Evolutionary conservation across 1,140 invertebrate genomes (phyloP), one percentile per base, ranked within the genome.

Genomic region (silkworm (Bombyx mori)): DNA sequence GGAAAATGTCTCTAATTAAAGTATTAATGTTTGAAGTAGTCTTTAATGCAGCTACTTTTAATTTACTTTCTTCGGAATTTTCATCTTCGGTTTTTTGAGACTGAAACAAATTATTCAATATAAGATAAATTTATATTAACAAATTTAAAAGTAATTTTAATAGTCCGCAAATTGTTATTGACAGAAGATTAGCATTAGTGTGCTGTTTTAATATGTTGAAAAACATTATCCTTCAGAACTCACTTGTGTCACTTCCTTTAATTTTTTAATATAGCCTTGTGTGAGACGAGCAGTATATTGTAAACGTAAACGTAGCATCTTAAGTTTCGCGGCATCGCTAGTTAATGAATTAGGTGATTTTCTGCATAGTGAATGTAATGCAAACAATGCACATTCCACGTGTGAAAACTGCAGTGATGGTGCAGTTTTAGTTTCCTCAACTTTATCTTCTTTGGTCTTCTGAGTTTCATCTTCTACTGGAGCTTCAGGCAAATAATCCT

Each of bases 1-100:
- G 96, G 83, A 99, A 98, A 56, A 99, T 88, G 88, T 99, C 98
- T 79, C 97, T 95, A 54, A 99, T 98, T 12, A 99, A 89, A 0
- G 92, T 92, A 75, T 97, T 98, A 52, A 99, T 98, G 79, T 99
- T 99, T 51, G 94, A 94, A 42, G 95, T 97, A 8, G 95, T 96
- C 79, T 96, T 97, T 6, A 97, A 83, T 10, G 96, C 96, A 44
- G 94, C 92, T 55, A 96, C 89, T 87, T 96, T 95, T 1, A 96
- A 89, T 83, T 96, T 95, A 84, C 96, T 94, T 88, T 97, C 94
- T 62, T 95, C 92, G 10, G 92, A 89, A 79, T 94, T 93, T 1
- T 92, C 80, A 76, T 95, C 92, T 60, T 93, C 92, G 54, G 90
- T 90, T 55, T 91, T 90, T 81, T 96, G 95, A 47, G 92, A 92